phyloP scores from a whole-genome alignment of 2,113 vertebrate species.

The Pangasianodon gigas region DNA sequence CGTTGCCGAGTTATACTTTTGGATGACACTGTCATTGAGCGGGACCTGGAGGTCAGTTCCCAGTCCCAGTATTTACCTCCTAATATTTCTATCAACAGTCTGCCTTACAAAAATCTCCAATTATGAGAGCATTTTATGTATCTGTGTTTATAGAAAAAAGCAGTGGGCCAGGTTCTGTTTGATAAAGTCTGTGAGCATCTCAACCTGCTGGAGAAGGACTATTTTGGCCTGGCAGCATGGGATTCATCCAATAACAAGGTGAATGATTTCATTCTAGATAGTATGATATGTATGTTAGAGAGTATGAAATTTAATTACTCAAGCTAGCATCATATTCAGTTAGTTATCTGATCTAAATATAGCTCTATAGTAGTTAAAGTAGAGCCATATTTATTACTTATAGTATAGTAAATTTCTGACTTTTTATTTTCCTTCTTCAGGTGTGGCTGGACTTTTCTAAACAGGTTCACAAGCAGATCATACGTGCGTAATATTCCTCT shows the following conservation, averaged over 20 bases:
- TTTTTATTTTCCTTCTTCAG: constrained; percentile 70
- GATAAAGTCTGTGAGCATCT: constrained; percentile 90
- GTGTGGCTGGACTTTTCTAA: constrained; percentile 91
- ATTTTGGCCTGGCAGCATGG: constrained; percentile 88
- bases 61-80: neutral
- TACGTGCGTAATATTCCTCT: constrained; percentile 72
- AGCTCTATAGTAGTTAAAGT: neutral
- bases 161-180: constrained; percentile 90
- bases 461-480: constrained; percentile 91
- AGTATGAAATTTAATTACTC: neutral
- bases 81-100: neutral
- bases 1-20: constrained; percentile 87
- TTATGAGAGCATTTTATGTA: neutral
- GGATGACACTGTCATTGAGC: constrained; percentile 87
- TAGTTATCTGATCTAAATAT: no score
- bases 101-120: neutral
- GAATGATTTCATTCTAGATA: constrained; percentile 40
- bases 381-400: neutral
- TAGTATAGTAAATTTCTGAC: neutral
- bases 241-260: constrained; percentile 82
- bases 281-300: neutral
- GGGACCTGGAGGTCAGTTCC: constrained; percentile 86
- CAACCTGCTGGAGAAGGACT: constrained; percentile 95
- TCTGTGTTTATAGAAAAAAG: constrained; percentile 83
- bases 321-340: neutral